Evolutionary conservation across 2,797 vertebrate species (phyloP).

Genomic region (Lutjanus campechanus): DNA sequence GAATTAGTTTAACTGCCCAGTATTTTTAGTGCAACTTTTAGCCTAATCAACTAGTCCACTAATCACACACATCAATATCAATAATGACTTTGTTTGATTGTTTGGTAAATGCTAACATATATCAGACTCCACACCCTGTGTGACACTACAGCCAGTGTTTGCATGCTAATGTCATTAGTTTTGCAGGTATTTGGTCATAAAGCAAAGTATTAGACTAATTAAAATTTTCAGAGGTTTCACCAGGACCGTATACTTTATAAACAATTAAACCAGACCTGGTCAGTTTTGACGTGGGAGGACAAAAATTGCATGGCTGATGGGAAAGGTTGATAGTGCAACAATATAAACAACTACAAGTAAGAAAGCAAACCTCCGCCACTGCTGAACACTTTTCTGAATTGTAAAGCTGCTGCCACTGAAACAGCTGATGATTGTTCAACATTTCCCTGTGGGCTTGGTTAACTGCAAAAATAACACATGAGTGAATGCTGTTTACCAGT

Average conservation of each 20-base stretch:
- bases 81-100: neutral
- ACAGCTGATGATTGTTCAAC: slow-evolving; percentile 20
- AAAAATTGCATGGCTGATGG: no score
- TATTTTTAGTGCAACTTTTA: no score
- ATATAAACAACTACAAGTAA: neutral
- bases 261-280: no score
- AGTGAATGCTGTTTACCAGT: slow-evolving; percentile 35
- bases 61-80: neutral
- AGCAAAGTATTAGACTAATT: neutral
- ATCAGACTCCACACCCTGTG: neutral
- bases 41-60: no score
- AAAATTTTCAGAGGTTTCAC: neutral
- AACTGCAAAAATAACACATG: slow-evolving; percentile 34
- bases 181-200: neutral
- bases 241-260: no score
- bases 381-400: slow-evolving; percentile 17
- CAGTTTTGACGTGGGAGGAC: no score
- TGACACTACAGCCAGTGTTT: neutral
- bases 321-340: neutral
- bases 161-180: neutral
- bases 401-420: neutral
- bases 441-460: slow-evolving; percentile 19
- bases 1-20: no score
- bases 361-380: slow-evolving; percentile 1
- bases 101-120: neutral